Evolutionary conservation across 2,797 vertebrate species (phyloP).

Genomic region (Acrossocheilus fasciatus): DNA sequence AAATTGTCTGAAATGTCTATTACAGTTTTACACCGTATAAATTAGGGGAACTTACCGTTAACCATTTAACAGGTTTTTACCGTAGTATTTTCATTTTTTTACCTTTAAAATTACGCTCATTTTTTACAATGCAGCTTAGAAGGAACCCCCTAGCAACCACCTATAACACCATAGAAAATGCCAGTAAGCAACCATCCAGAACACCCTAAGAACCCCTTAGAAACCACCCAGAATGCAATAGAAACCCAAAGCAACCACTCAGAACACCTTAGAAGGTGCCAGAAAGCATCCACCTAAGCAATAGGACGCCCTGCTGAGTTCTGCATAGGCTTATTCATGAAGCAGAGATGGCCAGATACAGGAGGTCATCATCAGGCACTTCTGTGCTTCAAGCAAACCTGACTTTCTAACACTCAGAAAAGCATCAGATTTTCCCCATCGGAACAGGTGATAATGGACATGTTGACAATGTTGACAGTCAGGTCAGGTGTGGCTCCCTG

Average conservation of each 20-base stretch:
- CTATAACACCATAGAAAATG: neutral
- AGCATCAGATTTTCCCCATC: neutral
- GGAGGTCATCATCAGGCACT: neutral
- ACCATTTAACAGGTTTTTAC: no score
- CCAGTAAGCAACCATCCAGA: neutral
- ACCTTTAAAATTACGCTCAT: no score
- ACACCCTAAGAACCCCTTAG: neutral
- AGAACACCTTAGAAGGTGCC: neutral
- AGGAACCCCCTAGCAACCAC: neutral
- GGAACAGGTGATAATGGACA: neutral
- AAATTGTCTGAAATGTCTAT: no score
- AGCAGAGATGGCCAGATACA: neutral
- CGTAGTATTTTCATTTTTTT: no score
- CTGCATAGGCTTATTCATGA: neutral
- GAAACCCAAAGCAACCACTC: neutral
- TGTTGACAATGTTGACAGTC: neutral
- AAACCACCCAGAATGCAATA: neutral
- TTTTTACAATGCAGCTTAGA: no score
- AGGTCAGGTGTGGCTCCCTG: conserved; percentile 55
- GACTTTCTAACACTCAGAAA: neutral
- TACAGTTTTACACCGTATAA: no score
- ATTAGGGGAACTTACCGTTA: no score
- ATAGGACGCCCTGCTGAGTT: neutral
- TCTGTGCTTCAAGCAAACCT: neutral
- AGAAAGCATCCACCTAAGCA: neutral